These are phyloP conservation scores for Siderastrea radians DNA, from an alignment of 92 coral and sea anemone species.

Conservation along the genomic window DNA sequence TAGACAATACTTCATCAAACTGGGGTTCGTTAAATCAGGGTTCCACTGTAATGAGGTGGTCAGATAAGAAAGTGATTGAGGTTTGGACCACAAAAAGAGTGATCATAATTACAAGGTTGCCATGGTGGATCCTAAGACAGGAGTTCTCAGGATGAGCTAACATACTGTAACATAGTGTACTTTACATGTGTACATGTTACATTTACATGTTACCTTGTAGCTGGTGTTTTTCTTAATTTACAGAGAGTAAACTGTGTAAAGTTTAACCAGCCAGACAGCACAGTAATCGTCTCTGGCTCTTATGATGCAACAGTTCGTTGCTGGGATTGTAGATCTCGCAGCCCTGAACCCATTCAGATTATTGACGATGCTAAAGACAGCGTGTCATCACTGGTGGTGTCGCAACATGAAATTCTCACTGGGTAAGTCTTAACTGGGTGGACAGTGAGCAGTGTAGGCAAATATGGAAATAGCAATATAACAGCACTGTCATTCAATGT, in stretches of 20 bases:
- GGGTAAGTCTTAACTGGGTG: slow-evolving; percentile 67
- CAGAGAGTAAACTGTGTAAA: slow-evolving; percentile 95
- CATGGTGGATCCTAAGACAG: too few species aligned
- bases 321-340: slow-evolving; percentile 96
- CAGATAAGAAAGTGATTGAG: too few species aligned
- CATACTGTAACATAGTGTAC: too few species aligned
- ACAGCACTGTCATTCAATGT: too few species aligned
- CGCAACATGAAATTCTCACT: slow-evolving; percentile 89
- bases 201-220: background rate
- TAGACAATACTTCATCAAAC: too few species aligned
- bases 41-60: too few species aligned
- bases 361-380: slow-evolving; percentile 98
- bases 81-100: too few species aligned
- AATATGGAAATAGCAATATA: too few species aligned
- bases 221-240: background rate
- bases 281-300: slow-evolving; percentile 95
- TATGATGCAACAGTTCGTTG: slow-evolving; percentile 93
- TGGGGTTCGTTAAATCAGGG: too few species aligned
- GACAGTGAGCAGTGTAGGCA: background rate
- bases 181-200: too few species aligned
- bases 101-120: too few species aligned
- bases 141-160: too few species aligned
- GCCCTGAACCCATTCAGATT: slow-evolving; percentile 93
- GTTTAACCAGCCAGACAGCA: slow-evolving; percentile 95
- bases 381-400: slow-evolving; percentile 82